Evolutionary conservation across 2,113 vertebrate genomes (phyloP), one percentile per base, ranked within the genome.

Genomic region (Serilophus lunatus): DNA sequence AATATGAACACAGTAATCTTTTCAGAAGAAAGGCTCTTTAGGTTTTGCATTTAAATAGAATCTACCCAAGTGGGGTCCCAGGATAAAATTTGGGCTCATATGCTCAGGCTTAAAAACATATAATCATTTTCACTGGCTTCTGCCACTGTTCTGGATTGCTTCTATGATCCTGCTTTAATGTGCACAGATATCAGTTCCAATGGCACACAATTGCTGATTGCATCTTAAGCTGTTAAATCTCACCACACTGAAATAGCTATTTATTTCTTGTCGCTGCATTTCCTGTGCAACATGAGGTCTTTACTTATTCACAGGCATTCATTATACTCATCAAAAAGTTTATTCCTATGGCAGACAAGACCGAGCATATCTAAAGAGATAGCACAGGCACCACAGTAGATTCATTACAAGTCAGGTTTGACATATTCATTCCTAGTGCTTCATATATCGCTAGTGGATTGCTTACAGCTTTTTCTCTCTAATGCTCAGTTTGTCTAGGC

Each of bases 331-430:
- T 90, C 63, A 85, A 47, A 93, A 95, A 38, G 35, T 47, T 95
- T 77, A 88, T 86, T 90, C 71, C 88, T 74, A 49, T 20, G 59
- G 64, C 66, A 92, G 65, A 42, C 40, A 78, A 95, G 92, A 86
- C 51, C 72, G 84, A 84, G 60, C 38, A 86, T 71, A 95, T 68
- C 83, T 83, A 60, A 91, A 70, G 72, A 92, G 64, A 53, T 50
- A 90, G 8, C 0, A 0, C 1, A 75, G 60, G 56, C 68, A 78
- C 47, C 14, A 13, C 70, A 50, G 36, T 24, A 87, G 33, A 71
- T 72, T 65, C n/a, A 60, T 45, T 56, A 23, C 53, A 49, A 68
- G 63, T 59, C 82, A 86, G 26, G 19, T 66, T 69, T 88, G 70
- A 87, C 75, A 81, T 61, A 86, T 3, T 75, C 57, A 57, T 81